Base-by-base conservation (phyloP, 1,140 invertebrate species). In the Mylabris phalerata region DNA sequence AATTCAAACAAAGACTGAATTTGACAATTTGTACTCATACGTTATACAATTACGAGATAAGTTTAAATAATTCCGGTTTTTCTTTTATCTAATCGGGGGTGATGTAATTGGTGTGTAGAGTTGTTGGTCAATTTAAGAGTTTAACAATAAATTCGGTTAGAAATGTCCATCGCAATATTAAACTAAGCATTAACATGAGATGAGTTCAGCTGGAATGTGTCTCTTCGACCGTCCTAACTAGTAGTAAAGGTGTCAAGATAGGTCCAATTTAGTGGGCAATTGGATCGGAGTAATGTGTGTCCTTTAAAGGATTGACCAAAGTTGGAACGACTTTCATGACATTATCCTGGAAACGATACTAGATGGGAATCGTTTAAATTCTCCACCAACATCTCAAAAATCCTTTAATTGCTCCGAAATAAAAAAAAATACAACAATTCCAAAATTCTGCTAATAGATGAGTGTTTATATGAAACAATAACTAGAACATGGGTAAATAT, bases 201-300 rank as follows among this genome's bases (percentile, higher is more conserved):
- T 54, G 51, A 54, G 51, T 54, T 54, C 46, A 46, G 51, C 32
- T 42, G 51, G 46, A 54, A 54, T 54, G 51, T 54, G 51, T 54
- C 51, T 54, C 42, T 54, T 54, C 51, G 51, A 54, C 42, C 51
- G 51, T 54, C 46, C 51, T 54, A 54, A 54, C 51, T 54, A 54
- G 63, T 65, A 65, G 66, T 67, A 68, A 69, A 73, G 70, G 71
- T 73, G 71, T 71, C 71, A 72, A 73, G 71, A 73, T 73, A 73
- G 71, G 57, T 66, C 63, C 69, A 72, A 73, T 73, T 73, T 73
- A 73, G 65, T 68, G 70, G 68, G 67, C 71, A 69, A 72, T 73
- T 71, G 68, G 66, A 72, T 68, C 66, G 68, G 68, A 71, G 70
- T 73, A 73, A 73, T 68, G 70, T 66, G 39, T 42, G 66, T 64